Evolutionary conservation across 2,797 vertebrate species (phyloP).

Genomic region (Ctenopoma multispine): DNA sequence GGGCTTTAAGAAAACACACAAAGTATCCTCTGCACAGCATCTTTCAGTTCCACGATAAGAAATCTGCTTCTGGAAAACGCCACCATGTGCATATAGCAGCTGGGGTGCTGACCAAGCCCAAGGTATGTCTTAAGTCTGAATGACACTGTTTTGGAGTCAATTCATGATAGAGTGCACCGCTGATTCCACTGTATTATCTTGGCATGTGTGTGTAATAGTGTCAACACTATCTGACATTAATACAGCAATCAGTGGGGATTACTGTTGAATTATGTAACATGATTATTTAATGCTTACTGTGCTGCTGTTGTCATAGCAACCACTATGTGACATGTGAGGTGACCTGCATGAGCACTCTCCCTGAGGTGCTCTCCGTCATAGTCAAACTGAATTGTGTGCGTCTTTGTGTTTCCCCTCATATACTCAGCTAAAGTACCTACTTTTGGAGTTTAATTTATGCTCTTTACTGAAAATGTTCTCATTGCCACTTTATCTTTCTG

Average conservation of each 20-base stretch:
- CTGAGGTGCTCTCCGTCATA: slow-evolving; percentile 27
- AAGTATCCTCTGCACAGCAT: no score
- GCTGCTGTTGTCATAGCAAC: slow-evolving; percentile 35
- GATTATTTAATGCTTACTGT: slow-evolving; percentile 24
- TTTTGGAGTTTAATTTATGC: slow-evolving; percentile 46
- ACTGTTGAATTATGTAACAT: slow-evolving; percentile 43
- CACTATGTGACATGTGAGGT: slow-evolving; percentile 19
- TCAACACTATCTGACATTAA: slow-evolving; percentile 34
- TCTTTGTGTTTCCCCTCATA: slow-evolving; percentile 41
- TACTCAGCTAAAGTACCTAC: slow-evolving; percentile 25
- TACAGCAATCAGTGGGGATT: slow-evolving; percentile 45
- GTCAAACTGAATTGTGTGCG: slow-evolving; percentile 19
- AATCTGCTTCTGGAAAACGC: background rate
- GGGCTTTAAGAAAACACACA: no score
- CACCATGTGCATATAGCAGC: background rate
- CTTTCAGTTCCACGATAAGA: background rate
- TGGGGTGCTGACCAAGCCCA: background rate
- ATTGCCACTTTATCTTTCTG: slow-evolving; percentile 20
- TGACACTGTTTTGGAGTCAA: no score
- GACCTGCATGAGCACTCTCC: slow-evolving; percentile 31
- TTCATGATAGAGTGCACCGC: background rate
- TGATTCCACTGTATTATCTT: slow-evolving; percentile 6
- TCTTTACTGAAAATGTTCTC: slow-evolving; percentile 36
- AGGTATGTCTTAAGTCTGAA: background rate
- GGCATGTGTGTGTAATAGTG: slow-evolving; percentile 10